Conservation (phyloP, 1,140 invertebrate species). For the Plodia interpunctella region DNA sequence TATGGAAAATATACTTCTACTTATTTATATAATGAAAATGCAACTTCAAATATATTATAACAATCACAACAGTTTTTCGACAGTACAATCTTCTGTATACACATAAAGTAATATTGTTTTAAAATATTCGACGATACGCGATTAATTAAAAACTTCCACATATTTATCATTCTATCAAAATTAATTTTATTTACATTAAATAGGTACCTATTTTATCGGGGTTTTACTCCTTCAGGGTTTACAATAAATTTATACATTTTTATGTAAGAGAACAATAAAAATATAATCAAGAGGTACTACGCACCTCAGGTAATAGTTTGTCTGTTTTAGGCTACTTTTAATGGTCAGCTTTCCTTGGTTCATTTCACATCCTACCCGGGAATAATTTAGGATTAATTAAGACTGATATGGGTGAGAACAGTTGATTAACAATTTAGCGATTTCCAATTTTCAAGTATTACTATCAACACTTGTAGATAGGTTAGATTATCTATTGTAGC, state of each 20-base stretch:
- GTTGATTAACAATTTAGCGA: no score
- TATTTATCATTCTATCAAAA: constrained; percentile 47
- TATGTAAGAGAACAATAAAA: constrained; percentile 45
- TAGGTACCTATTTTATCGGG: constrained; percentile 45
- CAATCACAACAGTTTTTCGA: constrained; percentile 73
- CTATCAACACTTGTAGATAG: no score
- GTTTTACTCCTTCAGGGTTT: constrained; percentile 65
- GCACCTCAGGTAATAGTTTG: constrained; percentile 37
- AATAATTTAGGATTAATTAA: constrained; percentile 15
- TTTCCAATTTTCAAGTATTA: no score
- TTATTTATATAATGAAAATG: constrained; percentile 72
- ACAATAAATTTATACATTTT: constrained; percentile 42
- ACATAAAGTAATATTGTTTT: constrained; percentile 49
- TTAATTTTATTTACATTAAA: constrained; percentile 52
- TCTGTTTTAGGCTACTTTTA: constrained; percentile 30
- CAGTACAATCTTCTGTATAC: constrained; percentile 51
- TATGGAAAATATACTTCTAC: constrained; percentile 76
- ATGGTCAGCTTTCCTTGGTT: constrained; percentile 32
- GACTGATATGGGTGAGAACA: constrained; percentile 16
- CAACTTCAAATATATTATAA: constrained; percentile 72
- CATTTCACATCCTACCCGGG: constrained; percentile 20
- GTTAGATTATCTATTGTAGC: no score
- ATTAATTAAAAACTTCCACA: constrained; percentile 38
- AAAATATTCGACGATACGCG: constrained; percentile 43
- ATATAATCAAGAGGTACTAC: constrained; percentile 44